A percentile compares a stretch with the other conserved stretches of the same genome.
phyloP scores from a whole-genome alignment of 2,113 vertebrate genomes.

The Alligator mississippiensis region DNA sequence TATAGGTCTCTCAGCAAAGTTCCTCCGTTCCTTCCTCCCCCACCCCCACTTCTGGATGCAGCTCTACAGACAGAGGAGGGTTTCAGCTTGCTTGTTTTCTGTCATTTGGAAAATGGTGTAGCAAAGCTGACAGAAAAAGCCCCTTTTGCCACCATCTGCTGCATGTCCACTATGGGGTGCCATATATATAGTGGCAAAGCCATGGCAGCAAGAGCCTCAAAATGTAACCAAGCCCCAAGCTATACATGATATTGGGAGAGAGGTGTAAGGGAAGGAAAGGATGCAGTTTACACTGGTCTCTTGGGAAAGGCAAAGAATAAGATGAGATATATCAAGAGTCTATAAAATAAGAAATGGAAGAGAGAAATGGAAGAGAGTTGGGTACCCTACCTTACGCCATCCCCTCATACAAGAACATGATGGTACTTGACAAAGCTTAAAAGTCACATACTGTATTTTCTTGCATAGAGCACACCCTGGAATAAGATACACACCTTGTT shows the following conservation, averaged over 20 bases:
- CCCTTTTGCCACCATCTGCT: too few species aligned
- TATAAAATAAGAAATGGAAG: not conserved
- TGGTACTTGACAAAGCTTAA: not conserved
- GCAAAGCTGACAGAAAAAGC: too few species aligned
- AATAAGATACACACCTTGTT: not conserved
- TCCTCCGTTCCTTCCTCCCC: too few species aligned
- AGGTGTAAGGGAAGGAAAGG: not conserved
- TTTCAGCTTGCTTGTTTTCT: too few species aligned
- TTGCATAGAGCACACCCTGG: too few species aligned
- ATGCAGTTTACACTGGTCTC: not conserved
- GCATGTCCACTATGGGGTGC: too few species aligned
- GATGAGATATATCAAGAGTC: not conserved
- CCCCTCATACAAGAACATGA: not conserved
- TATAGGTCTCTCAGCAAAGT: too few species aligned
- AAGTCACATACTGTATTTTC: not conserved
- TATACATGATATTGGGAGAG: not conserved
- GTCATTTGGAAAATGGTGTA: too few species aligned
- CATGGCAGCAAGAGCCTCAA: not conserved
- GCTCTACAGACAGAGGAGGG: too few species aligned
- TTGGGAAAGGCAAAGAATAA: not conserved
- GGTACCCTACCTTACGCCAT: not conserved
- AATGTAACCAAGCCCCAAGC: not conserved
- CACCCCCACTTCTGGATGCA: too few species aligned
- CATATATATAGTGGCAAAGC: too few species aligned
- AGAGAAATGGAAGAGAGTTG: accelerated